A percentile compares a stretch with the other conserved stretches of the same genome.
Evolutionary conservation across 37 sponge, comb jelly and placozoan genomes (phyloP).

Genomic region (Chondrosia reniformis): DNA sequence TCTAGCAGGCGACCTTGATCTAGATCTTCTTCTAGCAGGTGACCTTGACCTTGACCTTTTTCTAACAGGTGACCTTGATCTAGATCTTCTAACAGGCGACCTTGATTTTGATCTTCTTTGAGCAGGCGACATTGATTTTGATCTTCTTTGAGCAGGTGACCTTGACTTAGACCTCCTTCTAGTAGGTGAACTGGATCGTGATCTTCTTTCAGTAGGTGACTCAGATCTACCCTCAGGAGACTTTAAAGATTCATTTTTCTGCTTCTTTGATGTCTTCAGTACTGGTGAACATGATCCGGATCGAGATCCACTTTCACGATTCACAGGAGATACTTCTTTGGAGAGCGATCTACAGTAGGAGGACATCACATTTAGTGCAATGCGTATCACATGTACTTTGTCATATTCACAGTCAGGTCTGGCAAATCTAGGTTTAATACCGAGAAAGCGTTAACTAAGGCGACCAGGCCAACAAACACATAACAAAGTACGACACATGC

Average conservation of each 20-base stretch:
- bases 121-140: background rate
- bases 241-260: background rate
- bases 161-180: background rate
- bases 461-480: background rate
- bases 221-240: background rate
- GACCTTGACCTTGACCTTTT: slow-evolving; percentile 3
- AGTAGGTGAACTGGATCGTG: background rate
- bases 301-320: background rate
- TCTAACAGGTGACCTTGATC: slow-evolving; percentile 3
- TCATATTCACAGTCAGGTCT: too few relatives aligned
- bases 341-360: background rate
- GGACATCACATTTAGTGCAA: background rate
- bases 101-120: background rate
- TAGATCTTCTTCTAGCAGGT: background rate
- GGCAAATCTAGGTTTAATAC: too few relatives aligned
- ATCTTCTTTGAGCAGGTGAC: background rate
- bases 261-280: background rate
- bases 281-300: background rate
- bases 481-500: background rate
- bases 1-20: slow-evolving; percentile 4
- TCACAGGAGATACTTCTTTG: too few relatives aligned
- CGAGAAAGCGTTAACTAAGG: too few relatives aligned
- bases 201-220: background rate
- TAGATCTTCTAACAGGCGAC: background rate
- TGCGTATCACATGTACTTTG: too few relatives aligned